Percentiles rank a stretch among this genome's conserved stretches.
phyloP scores from a whole-genome alignment of 1,140 invertebrate species.

The Euura lappo region DNA sequence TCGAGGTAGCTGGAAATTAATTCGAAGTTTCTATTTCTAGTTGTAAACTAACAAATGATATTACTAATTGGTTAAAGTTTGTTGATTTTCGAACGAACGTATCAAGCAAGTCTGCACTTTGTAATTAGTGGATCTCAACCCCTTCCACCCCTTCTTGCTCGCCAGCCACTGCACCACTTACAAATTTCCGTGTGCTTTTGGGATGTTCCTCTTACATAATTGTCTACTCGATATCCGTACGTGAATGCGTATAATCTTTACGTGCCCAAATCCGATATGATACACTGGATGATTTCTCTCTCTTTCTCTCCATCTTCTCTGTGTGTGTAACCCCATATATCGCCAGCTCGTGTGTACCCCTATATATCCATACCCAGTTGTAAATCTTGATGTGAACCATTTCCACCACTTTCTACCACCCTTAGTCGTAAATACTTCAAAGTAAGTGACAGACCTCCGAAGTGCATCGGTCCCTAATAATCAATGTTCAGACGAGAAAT shows the following conservation, averaged over 20 bases:
- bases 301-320: neutral
- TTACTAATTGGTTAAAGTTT: neutral
- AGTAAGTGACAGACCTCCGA: neutral
- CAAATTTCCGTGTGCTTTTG: conserved; percentile 10
- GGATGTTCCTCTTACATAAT: conserved; percentile 3
- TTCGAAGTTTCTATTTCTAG: no score
- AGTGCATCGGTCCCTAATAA: neutral
- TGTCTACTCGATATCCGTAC: neutral
- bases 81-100: neutral
- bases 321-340: no score
- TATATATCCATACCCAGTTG: no score
- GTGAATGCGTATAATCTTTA: no score
- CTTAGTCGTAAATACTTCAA: neutral
- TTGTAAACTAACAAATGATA: no score
- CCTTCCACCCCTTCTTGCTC: conserved; percentile 4
- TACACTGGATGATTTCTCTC: neutral
- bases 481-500: no score
- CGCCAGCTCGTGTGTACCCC: no score
- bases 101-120: neutral
- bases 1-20: no score
- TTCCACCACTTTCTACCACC: neutral
- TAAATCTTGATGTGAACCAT: no score
- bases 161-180: conserved; percentile 3
- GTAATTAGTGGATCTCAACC: neutral
- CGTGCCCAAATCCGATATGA: neutral